These are phyloP conservation scores for Trinectes maculatus DNA, from an alignment of 2,113 vertebrate genomes.

Conservation along the genomic window DNA sequence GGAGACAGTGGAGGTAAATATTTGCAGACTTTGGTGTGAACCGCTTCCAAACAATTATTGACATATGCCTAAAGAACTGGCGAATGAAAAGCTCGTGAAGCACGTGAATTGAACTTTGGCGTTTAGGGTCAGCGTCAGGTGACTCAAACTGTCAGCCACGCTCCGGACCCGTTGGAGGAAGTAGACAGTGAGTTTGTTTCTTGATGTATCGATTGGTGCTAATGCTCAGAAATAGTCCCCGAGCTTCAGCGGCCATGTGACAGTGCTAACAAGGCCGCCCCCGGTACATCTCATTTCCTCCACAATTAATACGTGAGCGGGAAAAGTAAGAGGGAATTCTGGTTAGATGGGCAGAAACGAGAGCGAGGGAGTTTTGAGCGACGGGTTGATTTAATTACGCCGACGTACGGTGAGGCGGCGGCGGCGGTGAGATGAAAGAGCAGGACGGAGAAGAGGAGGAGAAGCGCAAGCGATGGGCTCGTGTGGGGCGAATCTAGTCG, in stretches of 20 bases:
- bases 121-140: conserved; percentile 57
- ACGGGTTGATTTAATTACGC: conserved; percentile 71
- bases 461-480: conserved; percentile 57
- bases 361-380: conserved; percentile 46
- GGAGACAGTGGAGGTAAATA: conserved; percentile 25
- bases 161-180: conserved; percentile 36
- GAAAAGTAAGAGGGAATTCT: conserved; percentile 37
- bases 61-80: conserved; percentile 25
- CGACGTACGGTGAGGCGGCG: conserved; percentile 51
- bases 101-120: conserved; percentile 54
- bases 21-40: conserved; percentile 46
- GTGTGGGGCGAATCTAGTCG: conserved; percentile 34
- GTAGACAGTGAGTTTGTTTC: conserved; percentile 62
- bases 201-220: conserved; percentile 77
- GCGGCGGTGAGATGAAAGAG: conserved; percentile 57
- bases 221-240: conserved; percentile 66
- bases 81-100: no score
- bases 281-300: conserved; percentile 66
- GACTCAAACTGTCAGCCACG: conserved; percentile 62
- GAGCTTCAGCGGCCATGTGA: conserved; percentile 48
- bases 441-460: conserved; percentile 63
- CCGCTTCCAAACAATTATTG: conserved; percentile 59
- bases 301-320: conserved; percentile 76
- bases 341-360: conserved; percentile 55
- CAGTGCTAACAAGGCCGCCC: conserved; percentile 66